Evolutionary conservation across 1,140 invertebrate genomes (phyloP).

Genomic region (Vanessa atalanta): DNA sequence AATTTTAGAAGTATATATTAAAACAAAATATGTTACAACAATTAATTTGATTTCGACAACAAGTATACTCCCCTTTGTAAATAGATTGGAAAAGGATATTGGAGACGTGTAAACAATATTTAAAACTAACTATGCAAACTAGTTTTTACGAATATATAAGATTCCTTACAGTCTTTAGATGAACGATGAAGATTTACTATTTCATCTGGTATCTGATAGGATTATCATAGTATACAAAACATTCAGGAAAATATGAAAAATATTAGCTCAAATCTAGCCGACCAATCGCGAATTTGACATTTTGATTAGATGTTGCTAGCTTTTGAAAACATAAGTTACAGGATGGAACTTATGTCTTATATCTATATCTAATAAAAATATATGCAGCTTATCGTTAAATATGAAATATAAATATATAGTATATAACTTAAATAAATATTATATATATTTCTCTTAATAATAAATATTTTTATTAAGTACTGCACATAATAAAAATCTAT

Average conservation of each 20-base stretch:
- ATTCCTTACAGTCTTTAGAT: constrained; percentile 59
- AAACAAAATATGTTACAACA: constrained; percentile 14
- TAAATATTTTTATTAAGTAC: too few relatives aligned
- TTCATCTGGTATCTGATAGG: constrained; percentile 51
- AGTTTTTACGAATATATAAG: constrained; percentile 12
- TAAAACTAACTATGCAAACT: constrained; percentile 30
- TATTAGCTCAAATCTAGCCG: constrained; percentile 49
- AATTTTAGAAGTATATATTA: background rate
- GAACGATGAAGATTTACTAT: constrained; percentile 43
- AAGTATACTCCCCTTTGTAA: constrained; percentile 76
- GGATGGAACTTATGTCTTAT: background rate
- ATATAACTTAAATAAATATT: too few relatives aligned
- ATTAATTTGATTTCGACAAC: constrained; percentile 16
- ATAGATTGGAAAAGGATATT: constrained; percentile 57
- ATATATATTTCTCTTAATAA: too few relatives aligned
- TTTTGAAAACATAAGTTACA: background rate
- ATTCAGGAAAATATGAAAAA: constrained; percentile 57
- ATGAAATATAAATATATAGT: too few relatives aligned
- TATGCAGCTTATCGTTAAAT: too few relatives aligned
- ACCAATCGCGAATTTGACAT: constrained; percentile 49
- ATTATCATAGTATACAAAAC: constrained; percentile 69
- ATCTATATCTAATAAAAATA: background rate
- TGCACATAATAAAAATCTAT: too few relatives aligned
- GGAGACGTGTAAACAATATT: constrained; percentile 76
- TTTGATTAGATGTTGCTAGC: background rate